Evolutionary conservation across 2,797 vertebrate species (phyloP).

Genomic region (Bradypodion pumilum): DNA sequence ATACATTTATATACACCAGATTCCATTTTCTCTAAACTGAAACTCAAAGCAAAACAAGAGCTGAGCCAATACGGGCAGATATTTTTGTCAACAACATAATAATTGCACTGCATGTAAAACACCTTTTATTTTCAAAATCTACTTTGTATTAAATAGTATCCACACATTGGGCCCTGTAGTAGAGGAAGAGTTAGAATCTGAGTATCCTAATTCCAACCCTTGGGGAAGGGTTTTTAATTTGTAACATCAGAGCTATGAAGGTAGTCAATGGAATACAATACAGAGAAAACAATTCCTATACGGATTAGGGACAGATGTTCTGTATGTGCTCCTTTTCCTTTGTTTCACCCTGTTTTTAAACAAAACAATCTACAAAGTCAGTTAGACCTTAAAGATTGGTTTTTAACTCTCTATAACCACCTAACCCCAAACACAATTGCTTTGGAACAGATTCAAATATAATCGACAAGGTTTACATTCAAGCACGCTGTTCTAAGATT

Average conservation of each 20-base stretch:
- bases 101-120: neutral
- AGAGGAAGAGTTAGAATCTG: neutral
- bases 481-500: neutral
- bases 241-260: neutral
- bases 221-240: neutral
- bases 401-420: neutral
- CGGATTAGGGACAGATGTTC: neutral
- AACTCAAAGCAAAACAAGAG: neutral
- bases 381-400: neutral
- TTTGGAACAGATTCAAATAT: no score
- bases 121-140: neutral
- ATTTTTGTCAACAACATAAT: neutral
- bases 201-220: neutral
- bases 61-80: neutral
- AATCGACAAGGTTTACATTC: neutral
- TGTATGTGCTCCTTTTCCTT: neutral
- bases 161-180: neutral
- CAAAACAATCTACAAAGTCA: neutral
- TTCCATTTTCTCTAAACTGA: neutral
- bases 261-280: neutral
- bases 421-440: neutral
- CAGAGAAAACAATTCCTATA: neutral
- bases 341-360: neutral
- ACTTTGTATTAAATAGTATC: neutral
- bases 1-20: neutral